Evolutionary conservation across 1,140 invertebrate species (phyloP).

Genomic region (Ectropis grisescens): DNA sequence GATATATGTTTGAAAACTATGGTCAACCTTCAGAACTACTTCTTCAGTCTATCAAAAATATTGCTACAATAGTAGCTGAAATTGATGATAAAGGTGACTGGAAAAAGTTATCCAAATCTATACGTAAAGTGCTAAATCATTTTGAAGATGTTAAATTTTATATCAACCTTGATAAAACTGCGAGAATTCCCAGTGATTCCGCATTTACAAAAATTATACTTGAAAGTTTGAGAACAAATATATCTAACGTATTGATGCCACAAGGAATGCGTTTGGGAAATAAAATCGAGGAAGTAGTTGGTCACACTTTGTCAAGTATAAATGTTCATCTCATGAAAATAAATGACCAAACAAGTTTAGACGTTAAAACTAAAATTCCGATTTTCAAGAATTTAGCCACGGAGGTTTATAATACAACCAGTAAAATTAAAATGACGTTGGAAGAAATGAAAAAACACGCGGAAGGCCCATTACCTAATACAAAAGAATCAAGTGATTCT

Average conservation of each 20-base stretch:
- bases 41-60: slow-evolving; percentile 38
- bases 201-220: slow-evolving; percentile 50
- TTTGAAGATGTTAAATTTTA: slow-evolving; percentile 64
- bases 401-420: slow-evolving; percentile 13
- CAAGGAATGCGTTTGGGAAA: slow-evolving; percentile 23
- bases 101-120: slow-evolving; percentile 33
- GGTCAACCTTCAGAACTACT: slow-evolving; percentile 38
- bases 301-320: too few relatives aligned
- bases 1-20: slow-evolving; percentile 54
- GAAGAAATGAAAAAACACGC: too few relatives aligned
- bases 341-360: too few relatives aligned
- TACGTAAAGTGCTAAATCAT: slow-evolving; percentile 49
- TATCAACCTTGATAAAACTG: slow-evolving; percentile 60
- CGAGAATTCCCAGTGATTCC: slow-evolving; percentile 47
- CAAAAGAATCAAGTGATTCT: too few relatives aligned
- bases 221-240: slow-evolving; percentile 27
- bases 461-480: too few relatives aligned
- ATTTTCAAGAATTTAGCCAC: slow-evolving; percentile 38
- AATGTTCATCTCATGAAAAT: too few relatives aligned
- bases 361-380: slow-evolving; percentile 57
- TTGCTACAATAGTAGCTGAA: slow-evolving; percentile 20
- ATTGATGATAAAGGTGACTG: slow-evolving; percentile 18
- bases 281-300: too few relatives aligned
- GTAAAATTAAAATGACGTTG: too few relatives aligned
- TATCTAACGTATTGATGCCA: slow-evolving; percentile 17